These are phyloP conservation scores for Campoplex capitator DNA, from an alignment of 2,888 invertebrate genomes.

Conservation along the genomic window DNA sequence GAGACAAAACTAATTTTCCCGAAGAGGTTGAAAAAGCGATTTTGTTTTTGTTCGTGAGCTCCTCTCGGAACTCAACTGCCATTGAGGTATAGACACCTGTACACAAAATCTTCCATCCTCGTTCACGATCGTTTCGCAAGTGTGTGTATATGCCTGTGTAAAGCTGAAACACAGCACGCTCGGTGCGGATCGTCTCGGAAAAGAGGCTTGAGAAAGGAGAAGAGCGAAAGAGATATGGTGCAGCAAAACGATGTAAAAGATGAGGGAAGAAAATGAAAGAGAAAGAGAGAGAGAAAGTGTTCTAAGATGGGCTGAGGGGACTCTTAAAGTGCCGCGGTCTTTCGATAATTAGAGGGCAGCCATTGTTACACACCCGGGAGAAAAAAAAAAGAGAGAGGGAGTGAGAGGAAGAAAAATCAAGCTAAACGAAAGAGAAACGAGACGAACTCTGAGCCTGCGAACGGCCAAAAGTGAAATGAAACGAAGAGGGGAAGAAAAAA, in stretches of 20 bases:
- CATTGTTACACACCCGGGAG: slow-evolving; percentile 81
- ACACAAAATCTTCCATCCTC: not conserved
- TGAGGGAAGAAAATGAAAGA: slow-evolving; percentile 70
- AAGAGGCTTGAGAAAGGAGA: slow-evolving; percentile 42
- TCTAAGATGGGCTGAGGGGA: slow-evolving; percentile 79
- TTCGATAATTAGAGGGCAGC: slow-evolving; percentile 84
- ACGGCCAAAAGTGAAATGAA: slow-evolving; percentile 65
- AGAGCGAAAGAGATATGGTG: slow-evolving; percentile 57
- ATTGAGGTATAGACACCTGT: slow-evolving; percentile 27
- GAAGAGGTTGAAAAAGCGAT: slow-evolving; percentile 73
- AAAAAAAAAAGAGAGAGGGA: slow-evolving; percentile 66
- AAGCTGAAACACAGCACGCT: slow-evolving; percentile 26
- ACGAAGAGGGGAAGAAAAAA: slow-evolving; percentile 13
- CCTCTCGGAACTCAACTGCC: slow-evolving; percentile 30
- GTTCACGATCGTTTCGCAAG: not conserved
- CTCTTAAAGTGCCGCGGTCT: slow-evolving; percentile 84
- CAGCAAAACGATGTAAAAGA: slow-evolving; percentile 75
- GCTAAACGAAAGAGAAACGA: slow-evolving; percentile 47
- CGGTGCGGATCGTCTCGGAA: slow-evolving; percentile 38
- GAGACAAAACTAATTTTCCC: slow-evolving; percentile 79
- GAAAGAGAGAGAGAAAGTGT: slow-evolving; percentile 46
- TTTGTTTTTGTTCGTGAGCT: slow-evolving; percentile 71
- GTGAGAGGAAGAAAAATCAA: slow-evolving; percentile 56
- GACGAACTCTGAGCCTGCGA: slow-evolving; percentile 64
- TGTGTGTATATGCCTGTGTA: not conserved